A percentile compares a stretch with the other conserved stretches of the same genome.
Conservation (phyloP, 2,797 vertebrate species). For the Novumbra hubbsi region DNA sequence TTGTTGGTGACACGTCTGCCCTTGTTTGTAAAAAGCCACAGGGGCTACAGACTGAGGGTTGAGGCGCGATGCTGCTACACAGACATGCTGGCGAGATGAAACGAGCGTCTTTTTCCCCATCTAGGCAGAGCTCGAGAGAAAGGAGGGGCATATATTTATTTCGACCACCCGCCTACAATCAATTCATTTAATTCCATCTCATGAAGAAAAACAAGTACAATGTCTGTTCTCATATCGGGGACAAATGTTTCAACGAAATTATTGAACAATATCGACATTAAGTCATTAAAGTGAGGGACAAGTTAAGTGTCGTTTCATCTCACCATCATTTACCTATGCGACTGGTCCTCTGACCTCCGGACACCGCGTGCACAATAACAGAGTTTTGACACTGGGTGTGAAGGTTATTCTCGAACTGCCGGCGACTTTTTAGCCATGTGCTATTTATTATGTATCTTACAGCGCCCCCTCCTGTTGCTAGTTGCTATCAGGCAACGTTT, state of each 20-base stretch:
- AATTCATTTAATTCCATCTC: neutral
- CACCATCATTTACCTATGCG: neutral
- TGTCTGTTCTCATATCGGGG: neutral
- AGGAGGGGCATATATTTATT: slow-evolving; percentile 40
- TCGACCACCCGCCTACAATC: slow-evolving; percentile 11
- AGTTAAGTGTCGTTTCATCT: neutral
- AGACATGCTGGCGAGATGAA: slow-evolving; percentile 51
- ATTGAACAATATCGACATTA: neutral
- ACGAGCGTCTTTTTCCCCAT: slow-evolving; percentile 31
- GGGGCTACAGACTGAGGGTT: slow-evolving; percentile 31
- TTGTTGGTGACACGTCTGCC: slow-evolving; percentile 5
- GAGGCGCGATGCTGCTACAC: slow-evolving; percentile 31
- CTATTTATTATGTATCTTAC: slow-evolving; percentile 4
- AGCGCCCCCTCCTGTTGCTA: slow-evolving; percentile 45
- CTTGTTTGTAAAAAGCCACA: slow-evolving; percentile 44
- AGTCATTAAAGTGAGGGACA: neutral
- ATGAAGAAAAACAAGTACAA: neutral
- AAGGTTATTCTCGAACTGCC: neutral
- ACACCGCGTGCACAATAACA: no score
- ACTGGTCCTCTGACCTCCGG: neutral
- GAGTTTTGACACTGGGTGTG: neutral
- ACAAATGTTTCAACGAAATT: neutral
- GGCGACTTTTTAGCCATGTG: neutral
- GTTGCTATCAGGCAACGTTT: neutral
- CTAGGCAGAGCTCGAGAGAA: slow-evolving; percentile 16